Conservation (phyloP, 2,888 invertebrate species). For the Drosophila yooni region DNA sequence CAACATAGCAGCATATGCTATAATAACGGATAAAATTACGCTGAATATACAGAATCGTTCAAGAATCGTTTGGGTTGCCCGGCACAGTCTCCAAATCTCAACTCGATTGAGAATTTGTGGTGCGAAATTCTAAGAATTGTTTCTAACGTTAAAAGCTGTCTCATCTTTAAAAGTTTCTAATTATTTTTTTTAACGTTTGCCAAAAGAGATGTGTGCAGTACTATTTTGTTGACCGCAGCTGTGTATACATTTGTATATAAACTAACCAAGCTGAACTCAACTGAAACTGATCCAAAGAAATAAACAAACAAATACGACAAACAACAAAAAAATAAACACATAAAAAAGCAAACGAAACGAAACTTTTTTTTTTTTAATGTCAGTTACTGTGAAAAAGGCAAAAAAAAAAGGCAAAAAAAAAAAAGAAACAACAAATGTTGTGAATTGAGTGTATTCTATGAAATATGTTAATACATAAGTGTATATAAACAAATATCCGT, state of each 20-base stretch:
- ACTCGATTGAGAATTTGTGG: neutral
- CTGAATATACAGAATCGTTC: neutral
- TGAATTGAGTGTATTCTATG: slow-evolving; percentile 58
- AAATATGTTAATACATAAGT: slow-evolving; percentile 53
- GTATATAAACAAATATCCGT: neutral
- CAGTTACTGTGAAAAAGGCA: slow-evolving; percentile 59
- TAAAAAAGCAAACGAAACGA: slow-evolving; percentile 58
- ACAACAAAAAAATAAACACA: slow-evolving; percentile 32
- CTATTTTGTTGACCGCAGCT: neutral
- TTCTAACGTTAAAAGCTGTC: no score
- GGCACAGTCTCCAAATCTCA: neutral
- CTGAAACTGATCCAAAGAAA: slow-evolving; percentile 33
- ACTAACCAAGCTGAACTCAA: slow-evolving; percentile 44
- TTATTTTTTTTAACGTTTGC: neutral
- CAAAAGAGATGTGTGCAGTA: neutral
- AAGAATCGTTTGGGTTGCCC: no score
- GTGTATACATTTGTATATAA: slow-evolving; percentile 9
- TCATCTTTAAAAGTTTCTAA: neutral
- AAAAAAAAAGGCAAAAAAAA: slow-evolving; percentile 1
- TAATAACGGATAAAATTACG: neutral
- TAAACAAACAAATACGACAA: slow-evolving; percentile 23
- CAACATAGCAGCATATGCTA: neutral
- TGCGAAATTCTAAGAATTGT: no score
- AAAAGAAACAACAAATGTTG: slow-evolving; percentile 21
- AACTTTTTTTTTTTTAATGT: slow-evolving; percentile 50